Evolutionary conservation across 2,113 vertebrate species (phyloP).

Genomic region (Callorhinus ursinus): DNA sequence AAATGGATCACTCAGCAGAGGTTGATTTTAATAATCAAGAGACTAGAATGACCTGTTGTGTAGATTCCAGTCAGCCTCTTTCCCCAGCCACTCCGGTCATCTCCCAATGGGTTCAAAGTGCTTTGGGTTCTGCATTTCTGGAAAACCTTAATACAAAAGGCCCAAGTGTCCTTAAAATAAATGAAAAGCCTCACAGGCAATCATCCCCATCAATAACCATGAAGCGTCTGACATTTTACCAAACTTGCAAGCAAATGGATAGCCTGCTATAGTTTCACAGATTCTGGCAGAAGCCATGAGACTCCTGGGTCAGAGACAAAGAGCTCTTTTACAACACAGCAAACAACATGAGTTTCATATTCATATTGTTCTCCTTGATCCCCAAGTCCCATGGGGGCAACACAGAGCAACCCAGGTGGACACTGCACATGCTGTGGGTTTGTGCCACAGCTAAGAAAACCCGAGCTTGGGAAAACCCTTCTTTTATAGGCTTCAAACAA

Average conservation of each 20-base stretch:
- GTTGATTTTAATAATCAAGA: neutral
- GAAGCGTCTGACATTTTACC: neutral
- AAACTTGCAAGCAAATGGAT: neutral
- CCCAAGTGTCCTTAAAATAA: neutral
- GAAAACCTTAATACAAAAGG: neutral
- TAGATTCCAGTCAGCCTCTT: neutral
- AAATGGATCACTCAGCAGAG: neutral
- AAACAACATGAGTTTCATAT: neutral
- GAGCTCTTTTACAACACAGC: neutral
- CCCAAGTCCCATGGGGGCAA: neutral
- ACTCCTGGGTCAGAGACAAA: neutral
- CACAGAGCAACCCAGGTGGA: neutral
- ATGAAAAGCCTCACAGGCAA: neutral
- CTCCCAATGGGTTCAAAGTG: neutral
- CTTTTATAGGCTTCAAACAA: neutral
- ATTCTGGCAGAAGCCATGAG: neutral
- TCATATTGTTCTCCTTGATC: neutral
- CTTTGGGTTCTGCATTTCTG: neutral
- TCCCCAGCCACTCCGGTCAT: neutral
- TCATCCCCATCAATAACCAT: neutral
- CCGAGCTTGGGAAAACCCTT: neutral
- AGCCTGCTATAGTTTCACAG: neutral
- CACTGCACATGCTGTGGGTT: neutral
- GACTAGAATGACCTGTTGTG: neutral
- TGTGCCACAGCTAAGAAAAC: neutral